Conservation (phyloP, 2,797 vertebrate genomes). For the Cryptoprocta ferox region DNA sequence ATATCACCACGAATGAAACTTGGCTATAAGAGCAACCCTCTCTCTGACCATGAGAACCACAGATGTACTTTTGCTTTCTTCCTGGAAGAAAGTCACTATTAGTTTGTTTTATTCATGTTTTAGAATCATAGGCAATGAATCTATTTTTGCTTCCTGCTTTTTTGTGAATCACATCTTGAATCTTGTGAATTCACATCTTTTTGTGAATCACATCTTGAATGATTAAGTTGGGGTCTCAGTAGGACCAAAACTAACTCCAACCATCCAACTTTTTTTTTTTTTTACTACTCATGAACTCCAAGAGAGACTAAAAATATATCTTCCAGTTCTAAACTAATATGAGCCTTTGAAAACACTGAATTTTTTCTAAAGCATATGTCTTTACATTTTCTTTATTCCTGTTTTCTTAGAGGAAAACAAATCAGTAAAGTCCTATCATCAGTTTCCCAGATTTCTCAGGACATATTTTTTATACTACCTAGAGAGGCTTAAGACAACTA, state of each 20-base stretch:
- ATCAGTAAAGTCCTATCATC: neutral
- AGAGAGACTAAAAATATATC: neutral
- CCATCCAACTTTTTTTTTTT: neutral
- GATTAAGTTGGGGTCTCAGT: neutral
- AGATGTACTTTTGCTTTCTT: slow-evolving; percentile 36
- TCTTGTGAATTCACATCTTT: too few relatives aligned
- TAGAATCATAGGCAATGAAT: neutral
- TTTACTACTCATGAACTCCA: neutral
- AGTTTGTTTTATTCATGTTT: slow-evolving; percentile 45
- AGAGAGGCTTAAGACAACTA: neutral
- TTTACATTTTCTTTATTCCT: slow-evolving; percentile 43
- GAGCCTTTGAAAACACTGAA: neutral
- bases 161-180: neutral
- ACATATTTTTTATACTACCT: neutral
- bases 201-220: neutral
- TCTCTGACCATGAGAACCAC: neutral
- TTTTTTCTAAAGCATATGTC: neutral
- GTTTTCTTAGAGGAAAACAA: neutral
- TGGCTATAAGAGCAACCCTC: neutral
- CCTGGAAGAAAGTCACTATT: slow-evolving; percentile 30
- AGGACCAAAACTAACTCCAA: neutral
- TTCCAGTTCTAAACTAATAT: neutral
- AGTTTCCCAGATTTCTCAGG: neutral
- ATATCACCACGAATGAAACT: neutral
- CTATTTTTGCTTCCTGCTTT: neutral